These are phyloP conservation scores for Porites lobata DNA, from an alignment of 92 coral and sea anemone genomes.

Conservation along the genomic window DNA sequence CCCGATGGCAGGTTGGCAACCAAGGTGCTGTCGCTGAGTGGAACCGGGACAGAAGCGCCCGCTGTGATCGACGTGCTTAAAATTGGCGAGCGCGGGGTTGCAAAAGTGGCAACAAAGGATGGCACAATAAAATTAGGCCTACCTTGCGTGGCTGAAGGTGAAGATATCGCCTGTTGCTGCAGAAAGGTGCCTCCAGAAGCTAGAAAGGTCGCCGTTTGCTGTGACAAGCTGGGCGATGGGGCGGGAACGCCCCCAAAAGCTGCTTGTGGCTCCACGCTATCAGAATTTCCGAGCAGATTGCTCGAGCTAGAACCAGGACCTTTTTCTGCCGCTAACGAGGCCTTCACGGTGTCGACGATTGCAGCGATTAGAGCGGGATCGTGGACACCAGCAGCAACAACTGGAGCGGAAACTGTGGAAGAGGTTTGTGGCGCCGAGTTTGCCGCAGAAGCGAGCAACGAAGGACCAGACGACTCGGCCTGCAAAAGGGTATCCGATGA, in stretches of 20 bases:
- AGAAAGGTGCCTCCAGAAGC: neutral
- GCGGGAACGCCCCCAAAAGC: neutral
- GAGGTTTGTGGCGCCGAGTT: neutral
- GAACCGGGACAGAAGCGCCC: neutral
- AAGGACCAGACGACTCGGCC: neutral
- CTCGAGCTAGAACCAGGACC: neutral
- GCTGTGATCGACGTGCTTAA: no score
- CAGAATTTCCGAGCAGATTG: neutral
- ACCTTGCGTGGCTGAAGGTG: neutral
- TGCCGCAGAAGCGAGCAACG: neutral
- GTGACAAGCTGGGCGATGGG: no score
- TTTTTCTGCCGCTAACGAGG: no score
- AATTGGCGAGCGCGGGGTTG: no score
- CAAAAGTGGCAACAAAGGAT: no score
- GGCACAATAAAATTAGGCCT: no score
- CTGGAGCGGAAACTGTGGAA: neutral
- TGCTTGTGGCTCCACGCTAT: neutral
- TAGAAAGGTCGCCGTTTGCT: slow-evolving; percentile 5
- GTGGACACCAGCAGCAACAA: slow-evolving; percentile 8
- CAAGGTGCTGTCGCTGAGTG: slow-evolving; percentile 8
- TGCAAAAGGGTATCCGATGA: neutral
- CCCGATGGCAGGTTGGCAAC: neutral
- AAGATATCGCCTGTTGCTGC: neutral
- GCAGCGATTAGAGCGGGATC: neutral
- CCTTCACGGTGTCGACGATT: no score